Conservation (phyloP, 2,888 invertebrate genomes). For the Caenorhabditis sp. region DNA sequence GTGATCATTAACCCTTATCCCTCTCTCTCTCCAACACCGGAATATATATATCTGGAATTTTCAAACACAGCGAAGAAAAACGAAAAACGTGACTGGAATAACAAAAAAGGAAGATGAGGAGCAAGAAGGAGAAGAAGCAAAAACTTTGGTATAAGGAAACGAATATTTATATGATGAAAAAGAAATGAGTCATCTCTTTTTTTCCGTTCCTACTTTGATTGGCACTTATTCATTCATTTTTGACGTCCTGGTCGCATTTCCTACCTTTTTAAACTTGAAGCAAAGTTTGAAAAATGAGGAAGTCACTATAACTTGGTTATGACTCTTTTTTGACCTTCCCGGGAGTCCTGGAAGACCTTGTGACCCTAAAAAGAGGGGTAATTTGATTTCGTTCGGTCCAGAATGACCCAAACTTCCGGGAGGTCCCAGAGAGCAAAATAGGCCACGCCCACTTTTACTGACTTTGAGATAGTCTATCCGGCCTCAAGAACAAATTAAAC, state of each 20-base stretch:
- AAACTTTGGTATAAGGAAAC: conserved; percentile 12
- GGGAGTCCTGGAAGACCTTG: background rate
- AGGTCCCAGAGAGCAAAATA: background rate
- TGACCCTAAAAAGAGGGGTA: background rate
- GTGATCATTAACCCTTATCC: conserved; percentile 6
- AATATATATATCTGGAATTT: background rate
- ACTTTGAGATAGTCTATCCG: too few relatives aligned
- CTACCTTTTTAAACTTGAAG: background rate
- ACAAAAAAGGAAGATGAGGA: conserved; percentile 7
- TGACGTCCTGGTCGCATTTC: background rate
- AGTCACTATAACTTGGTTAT: conserved; percentile 5
- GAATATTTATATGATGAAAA: background rate
- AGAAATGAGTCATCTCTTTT: conserved; percentile 30
- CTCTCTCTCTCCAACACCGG: background rate
- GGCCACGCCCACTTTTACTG: background rate
- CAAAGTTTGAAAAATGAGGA: background rate
- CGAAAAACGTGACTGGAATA: conserved; percentile 32
- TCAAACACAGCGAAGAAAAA: background rate
- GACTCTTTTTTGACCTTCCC: background rate
- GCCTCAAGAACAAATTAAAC: too few relatives aligned
- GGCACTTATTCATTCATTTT: conserved; percentile 23
- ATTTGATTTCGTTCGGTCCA: background rate
- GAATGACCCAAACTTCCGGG: background rate
- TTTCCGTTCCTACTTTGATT: conserved; percentile 8
- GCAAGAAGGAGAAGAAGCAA: background rate